phyloP scores from a whole-genome alignment of 2,797 vertebrate species.

The Rousettus madagascariensis region DNA sequence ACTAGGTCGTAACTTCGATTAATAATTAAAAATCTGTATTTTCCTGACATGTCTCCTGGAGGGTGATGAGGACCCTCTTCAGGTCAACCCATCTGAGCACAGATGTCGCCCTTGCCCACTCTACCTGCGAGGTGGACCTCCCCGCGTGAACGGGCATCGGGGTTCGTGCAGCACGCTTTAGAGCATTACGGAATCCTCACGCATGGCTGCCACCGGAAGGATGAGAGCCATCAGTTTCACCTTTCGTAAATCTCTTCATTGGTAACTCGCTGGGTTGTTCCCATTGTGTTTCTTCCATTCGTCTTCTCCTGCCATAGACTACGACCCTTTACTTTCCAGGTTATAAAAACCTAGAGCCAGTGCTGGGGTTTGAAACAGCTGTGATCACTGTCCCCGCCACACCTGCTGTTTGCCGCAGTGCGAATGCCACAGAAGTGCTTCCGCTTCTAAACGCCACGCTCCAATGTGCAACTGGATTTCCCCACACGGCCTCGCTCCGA shows the following conservation, averaged over 20 bases:
- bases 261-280: neutral
- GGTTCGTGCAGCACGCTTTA: neutral
- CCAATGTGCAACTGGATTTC: neutral
- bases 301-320: neutral
- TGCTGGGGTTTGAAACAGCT: neutral
- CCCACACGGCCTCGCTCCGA: neutral
- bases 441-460: neutral
- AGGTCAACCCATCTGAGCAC: neutral
- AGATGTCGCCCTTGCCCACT: neutral
- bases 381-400: accelerated
- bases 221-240: neutral
- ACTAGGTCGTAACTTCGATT: neutral
- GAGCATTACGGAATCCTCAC: neutral
- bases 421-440: neutral
- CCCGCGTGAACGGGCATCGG: neutral
- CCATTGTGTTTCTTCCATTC: neutral
- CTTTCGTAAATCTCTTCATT: neutral
- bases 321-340: neutral
- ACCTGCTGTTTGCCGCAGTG: accelerated
- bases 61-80: neutral
- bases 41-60: neutral
- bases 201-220: neutral
- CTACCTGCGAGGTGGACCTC: neutral
- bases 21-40: neutral
- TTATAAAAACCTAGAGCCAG: neutral